Conservation (phyloP, 2,797 vertebrate genomes). For the Aotus griseimembra region DNA sequence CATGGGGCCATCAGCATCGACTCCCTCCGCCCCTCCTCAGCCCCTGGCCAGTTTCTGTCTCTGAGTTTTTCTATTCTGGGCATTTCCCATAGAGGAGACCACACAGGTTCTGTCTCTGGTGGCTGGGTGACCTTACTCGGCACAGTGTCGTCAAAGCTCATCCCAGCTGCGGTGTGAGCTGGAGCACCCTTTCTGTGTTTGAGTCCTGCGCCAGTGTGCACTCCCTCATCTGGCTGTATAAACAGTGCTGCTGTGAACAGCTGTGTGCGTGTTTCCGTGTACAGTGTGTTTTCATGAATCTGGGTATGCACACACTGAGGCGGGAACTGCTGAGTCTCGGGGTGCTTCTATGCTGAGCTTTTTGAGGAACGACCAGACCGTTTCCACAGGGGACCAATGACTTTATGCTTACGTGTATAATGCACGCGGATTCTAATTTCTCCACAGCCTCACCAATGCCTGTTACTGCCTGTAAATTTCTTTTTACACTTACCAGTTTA, state of each 20-base stretch:
- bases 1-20: background rate
- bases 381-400: background rate
- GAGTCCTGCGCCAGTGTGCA: background rate
- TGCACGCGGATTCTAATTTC: accelerated
- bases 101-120: background rate
- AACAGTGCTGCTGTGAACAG: background rate
- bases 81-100: accelerated
- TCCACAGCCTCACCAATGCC: background rate
- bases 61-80: background rate
- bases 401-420: background rate
- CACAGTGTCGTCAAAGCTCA: background rate
- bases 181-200: background rate
- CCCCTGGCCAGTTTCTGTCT: background rate
- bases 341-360: background rate
- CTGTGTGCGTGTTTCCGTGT: background rate
- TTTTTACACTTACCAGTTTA: background rate
- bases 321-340: background rate
- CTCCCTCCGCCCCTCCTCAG: accelerated
- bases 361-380: background rate
- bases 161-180: background rate
- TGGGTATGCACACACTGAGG: background rate
- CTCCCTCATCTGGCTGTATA: background rate
- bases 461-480: background rate
- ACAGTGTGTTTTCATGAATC: background rate
- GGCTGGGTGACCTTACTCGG: too few relatives aligned